Base-by-base conservation (phyloP, 2,113 vertebrate species). In the Ochotona curzoniae region DNA sequence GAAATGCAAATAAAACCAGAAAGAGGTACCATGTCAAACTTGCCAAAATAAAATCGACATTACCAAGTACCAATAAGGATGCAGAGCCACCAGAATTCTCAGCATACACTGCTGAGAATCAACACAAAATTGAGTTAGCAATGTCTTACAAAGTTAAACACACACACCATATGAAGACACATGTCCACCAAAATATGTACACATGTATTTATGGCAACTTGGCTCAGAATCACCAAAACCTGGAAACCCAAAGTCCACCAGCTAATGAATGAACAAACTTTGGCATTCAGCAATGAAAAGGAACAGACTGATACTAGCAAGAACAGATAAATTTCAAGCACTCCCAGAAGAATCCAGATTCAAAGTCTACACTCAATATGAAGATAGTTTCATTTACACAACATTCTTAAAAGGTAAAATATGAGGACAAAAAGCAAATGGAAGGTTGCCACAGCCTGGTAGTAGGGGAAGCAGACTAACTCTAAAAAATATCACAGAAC, bases 1-100 rank as follows among this genome's bases (percentile, higher is more conserved):
- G 63, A 88, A 80, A 81, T 28, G 54, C 84, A 86, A 93, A 94
- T 81, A 81, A 93, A 76, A 85, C 35, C 60, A 90, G 67, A 81
- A 75, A 57, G 64, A 95, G 28, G 20, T n/a, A 87, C 49, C 66
- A 83, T 18, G 30, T 83, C 44, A 93, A 9, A 93, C 35, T 87
- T 71, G 82, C 7, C 73, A 89, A 32, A 88, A 89, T 44, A 66
- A 51, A 32, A 51, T 30, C 69, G 21, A 89, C 8, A 89, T 3
- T 91, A 47, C 47, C 38, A 85, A 95, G 26, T 83, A 89, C 21
- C 83, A 79, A 78, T n/a, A 81, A 69, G 51, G 79, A 84, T 61
- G 11, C 17, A 80, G 79, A 88, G 38, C 49, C 73, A 73, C 38
- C 23, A 49, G 49, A 92, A 92, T 60, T 35, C 35, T 83, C 49